Evolutionary conservation across 1,140 invertebrate species (phyloP), one percentile per base, ranked within the genome.

Genomic region (Aphelenchoides fujianensis): DNA sequence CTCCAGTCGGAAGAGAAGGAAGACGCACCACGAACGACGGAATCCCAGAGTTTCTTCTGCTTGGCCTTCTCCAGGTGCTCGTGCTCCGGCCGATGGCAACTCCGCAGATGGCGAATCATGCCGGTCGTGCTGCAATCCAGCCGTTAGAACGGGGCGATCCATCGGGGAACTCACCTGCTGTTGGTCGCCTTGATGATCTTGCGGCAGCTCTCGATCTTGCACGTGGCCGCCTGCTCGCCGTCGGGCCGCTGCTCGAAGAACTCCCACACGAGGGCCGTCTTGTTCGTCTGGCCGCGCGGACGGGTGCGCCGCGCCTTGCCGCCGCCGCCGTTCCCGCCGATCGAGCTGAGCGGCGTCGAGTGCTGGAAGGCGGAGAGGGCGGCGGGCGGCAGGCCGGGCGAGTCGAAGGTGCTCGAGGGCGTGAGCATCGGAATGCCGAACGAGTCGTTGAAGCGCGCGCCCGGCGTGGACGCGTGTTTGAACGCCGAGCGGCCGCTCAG

Each of bases 131-230:
- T 59, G 41, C 12, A 48, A 48, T 48, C 12, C 12, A 48, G n/a
- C n/a, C n/a, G n/a, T n/a, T n/a, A n/a, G n/a, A n/a, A n/a, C n/a
- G n/a, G n/a, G n/a, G n/a, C n/a, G n/a, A n/a, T 48, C 23, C 41
- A 48, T 48, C 41, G 23, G 12, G 23, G 12, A 48, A 48, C 41
- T 48, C 41, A 48, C 41, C 41, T 48, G 55, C 55, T 59, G 55
- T 59, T 59, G 28, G 55, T 59, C 34, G 55, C 55, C 55, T 59
- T 59, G 19, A 59, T 59, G 5, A 19, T 59, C 34, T 59, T 59
- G 5, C 34, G 5, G 55, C 55, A 59, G 12, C 12, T 48, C 23
- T 12, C 12, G 5, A 23, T 59, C 5, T 59, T 19, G 19, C 55
- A 59, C 12, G 55, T 59, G 5, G 55, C 55, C 34, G 55, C 55